Percentiles rank a stretch among this genome's conserved stretches.
These are phyloP conservation scores for Conus canariensis DNA, from an alignment of 2,888 invertebrate species.

Conservation along the genomic window DNA sequence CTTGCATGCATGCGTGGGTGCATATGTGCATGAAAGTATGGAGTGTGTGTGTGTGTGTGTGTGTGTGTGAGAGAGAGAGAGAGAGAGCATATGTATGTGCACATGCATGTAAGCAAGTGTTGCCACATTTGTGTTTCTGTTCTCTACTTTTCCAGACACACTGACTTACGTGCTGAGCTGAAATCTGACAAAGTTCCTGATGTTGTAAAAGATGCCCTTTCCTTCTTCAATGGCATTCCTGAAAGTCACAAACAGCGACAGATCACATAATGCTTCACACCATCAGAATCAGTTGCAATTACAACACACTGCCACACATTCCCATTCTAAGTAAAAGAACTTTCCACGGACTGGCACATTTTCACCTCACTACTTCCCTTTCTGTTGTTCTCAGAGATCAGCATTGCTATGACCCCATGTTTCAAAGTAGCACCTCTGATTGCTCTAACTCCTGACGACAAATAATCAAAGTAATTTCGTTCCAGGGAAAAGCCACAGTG, in stretches of 20 bases:
- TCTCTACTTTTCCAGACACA: neutral
- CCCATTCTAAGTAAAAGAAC: too few relatives aligned
- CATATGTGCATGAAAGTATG: neutral
- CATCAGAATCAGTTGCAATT: too few relatives aligned
- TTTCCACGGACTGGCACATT: too few relatives aligned
- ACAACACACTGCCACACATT: too few relatives aligned
- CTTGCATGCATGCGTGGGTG: neutral
- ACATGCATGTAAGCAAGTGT: too few relatives aligned
- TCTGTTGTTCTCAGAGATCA: too few relatives aligned
- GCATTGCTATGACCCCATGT: neutral
- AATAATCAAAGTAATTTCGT: too few relatives aligned
- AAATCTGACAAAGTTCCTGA: conserved; percentile 98
- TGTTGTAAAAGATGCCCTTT: conserved; percentile 99
- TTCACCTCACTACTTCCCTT: too few relatives aligned
- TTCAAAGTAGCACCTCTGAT: too few relatives aligned
- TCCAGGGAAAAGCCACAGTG: too few relatives aligned
- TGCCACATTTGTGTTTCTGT: neutral
- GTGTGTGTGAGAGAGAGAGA: neutral
- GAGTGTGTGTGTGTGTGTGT: neutral
- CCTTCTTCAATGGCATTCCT: conserved; percentile 97
- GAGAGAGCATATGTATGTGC: too few relatives aligned
- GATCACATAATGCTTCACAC: neutral
- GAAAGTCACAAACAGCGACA: conserved; percentile 50
- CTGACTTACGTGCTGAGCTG: conserved; percentile 91
- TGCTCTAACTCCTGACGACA: too few relatives aligned